Evolutionary conservation across 2,888 invertebrate species (phyloP), one percentile per base, ranked within the genome.

Genomic region (Bruchidius siliquastri): DNA sequence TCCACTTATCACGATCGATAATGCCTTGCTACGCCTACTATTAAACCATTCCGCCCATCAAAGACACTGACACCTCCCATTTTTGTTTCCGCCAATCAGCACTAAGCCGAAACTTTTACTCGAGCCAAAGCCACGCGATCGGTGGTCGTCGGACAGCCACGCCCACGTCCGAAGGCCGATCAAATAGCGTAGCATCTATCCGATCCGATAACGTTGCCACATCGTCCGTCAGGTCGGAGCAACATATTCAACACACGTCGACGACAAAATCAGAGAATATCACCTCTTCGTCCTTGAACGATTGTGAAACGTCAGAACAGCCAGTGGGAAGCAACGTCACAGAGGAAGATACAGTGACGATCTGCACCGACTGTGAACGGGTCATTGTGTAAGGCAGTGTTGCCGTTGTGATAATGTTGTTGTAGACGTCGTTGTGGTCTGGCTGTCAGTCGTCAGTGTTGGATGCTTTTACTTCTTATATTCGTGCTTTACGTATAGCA

Each of bases 361-460:
- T 89, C 87, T 96, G 97, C 90, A 91, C 92, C 84, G 94, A 93
- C 84, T 97, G 96, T 90, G 94, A 94, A 88, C 91, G 93, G 87
- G 90, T 93, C 85, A 95, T 96, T 87, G 93, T 94, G 96, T 96
- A 92, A 94, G 93, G 92, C 89, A 18, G 49, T 49, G 77, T 80
- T 81, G 80, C 80, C 81, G 79, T 74, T 71, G 69, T 71, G 26
- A 70, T 68, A n/a, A 68, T 74, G 72, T 75, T 72, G 73, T 71
- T 73, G 71, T 70, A 30, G 68, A 72, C 68, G 66, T 75, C 70
- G 69, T 30, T 72, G 71, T 75, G 67, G 22, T 72, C 72, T 22
- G 67, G 66, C 21, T 22, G 22, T 66, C 49, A 49, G 49, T 49
- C 49, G 49, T 49, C 49, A 13, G 13, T 26, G 73, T 20, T 21